These are phyloP conservation scores for Acronicta alni DNA, from an alignment of 2,888 invertebrate genomes.

Conservation along the genomic window DNA sequence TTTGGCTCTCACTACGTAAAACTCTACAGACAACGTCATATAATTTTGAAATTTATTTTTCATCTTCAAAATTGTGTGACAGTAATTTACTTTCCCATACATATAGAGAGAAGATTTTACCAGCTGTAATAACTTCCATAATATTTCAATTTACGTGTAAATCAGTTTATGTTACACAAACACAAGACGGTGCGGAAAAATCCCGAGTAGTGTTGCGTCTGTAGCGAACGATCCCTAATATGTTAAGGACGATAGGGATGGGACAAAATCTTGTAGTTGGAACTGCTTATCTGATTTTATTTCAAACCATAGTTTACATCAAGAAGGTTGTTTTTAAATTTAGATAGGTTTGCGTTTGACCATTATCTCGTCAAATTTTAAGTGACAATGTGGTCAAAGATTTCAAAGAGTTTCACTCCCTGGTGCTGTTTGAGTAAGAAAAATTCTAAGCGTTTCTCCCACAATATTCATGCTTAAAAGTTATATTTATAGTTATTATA, in stretches of 20 bases:
- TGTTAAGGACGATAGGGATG: constrained; percentile 63
- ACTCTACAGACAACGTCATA: not conserved
- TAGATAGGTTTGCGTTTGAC: too few relatives aligned
- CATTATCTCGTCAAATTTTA: too few relatives aligned
- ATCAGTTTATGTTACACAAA: constrained; percentile 61
- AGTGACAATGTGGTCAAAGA: too few relatives aligned
- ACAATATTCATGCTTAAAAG: too few relatives aligned
- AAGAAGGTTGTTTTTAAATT: too few relatives aligned
- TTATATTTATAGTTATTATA: too few relatives aligned
- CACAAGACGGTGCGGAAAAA: constrained; percentile 64
- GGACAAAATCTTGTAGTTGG: too few relatives aligned
- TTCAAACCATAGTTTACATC: too few relatives aligned
- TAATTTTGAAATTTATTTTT: not conserved
- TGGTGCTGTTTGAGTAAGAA: too few relatives aligned
- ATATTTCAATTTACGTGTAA: constrained; percentile 69
- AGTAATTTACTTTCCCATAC: constrained; percentile 35
- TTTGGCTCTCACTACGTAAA: not conserved
- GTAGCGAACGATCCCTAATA: constrained; percentile 72
- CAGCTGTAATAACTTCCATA: constrained; percentile 44
- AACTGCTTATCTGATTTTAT: too few relatives aligned
- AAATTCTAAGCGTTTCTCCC: too few relatives aligned
- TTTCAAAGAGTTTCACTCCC: too few relatives aligned
- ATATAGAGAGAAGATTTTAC: constrained; percentile 39
- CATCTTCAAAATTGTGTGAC: constrained; percentile 17
- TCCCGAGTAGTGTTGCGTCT: constrained; percentile 68